Conservation (phyloP, 2,797 vertebrate genomes). For the Fundulus diaphanus region DNA sequence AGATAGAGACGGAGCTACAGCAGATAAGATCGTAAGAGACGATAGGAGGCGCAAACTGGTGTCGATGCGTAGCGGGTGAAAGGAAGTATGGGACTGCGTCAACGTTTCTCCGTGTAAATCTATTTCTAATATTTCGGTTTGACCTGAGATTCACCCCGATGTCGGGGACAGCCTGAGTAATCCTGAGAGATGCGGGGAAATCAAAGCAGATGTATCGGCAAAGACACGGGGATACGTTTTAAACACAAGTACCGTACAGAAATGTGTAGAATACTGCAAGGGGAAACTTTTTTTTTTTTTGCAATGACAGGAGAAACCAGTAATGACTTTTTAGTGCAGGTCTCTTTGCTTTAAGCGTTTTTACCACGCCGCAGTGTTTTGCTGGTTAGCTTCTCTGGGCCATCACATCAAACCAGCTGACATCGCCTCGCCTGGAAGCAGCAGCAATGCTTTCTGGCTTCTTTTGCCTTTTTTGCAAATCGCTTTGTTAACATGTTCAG, state of each 20-base stretch:
- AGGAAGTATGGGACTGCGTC: neutral
- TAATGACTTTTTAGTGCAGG: too few species aligned
- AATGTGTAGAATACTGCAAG: too few species aligned
- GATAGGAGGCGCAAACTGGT: neutral
- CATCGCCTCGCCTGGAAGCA: neutral
- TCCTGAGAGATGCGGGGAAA: neutral
- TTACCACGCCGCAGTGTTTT: too few species aligned
- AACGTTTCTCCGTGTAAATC: neutral
- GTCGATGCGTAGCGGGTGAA: neutral
- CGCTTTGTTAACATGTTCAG: neutral
- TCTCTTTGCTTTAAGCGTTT: too few species aligned
- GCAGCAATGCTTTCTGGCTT: neutral
- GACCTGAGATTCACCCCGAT: neutral
- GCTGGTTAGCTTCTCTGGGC: neutral
- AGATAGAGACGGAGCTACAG: constrained; percentile 96
- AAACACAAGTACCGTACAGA: too few species aligned
- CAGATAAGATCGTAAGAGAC: constrained; percentile 95
- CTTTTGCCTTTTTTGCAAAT: too few species aligned
- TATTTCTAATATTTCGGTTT: neutral
- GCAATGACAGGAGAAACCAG: too few species aligned
- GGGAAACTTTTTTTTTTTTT: too few species aligned
- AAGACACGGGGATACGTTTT: too few species aligned
- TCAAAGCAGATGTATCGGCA: neutral
- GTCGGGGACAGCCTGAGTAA: neutral
- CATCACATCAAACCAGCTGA: neutral